Conservation (phyloP, 37 sponge, comb jelly and placozoan species). For the Eunapius fragilis region DNA sequence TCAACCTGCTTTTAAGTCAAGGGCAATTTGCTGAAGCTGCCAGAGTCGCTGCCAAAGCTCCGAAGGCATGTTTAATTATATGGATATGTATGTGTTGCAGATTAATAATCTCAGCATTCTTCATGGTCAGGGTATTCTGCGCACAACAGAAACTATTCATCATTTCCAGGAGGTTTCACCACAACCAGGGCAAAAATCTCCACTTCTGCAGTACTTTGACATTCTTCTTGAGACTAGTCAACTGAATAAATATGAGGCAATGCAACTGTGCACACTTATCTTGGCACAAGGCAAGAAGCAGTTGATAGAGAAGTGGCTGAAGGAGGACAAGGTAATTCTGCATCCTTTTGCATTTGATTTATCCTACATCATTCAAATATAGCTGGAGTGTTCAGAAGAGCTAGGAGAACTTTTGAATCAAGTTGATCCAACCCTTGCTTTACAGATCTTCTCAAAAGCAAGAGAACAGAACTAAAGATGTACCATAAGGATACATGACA, state of each 20-base stretch:
- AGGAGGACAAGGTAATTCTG: conserved; percentile 90
- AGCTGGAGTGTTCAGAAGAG: conserved; percentile 98
- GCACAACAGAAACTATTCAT: conserved; percentile 97
- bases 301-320: conserved; percentile 98
- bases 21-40: conserved; percentile 97
- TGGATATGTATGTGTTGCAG: too few relatives aligned
- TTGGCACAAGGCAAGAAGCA: conserved; percentile 96
- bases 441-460: conserved; percentile 96
- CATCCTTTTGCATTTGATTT: neutral
- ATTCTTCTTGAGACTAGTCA: conserved; percentile 96
- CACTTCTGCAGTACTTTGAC: conserved; percentile 97
- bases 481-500: too few relatives aligned
- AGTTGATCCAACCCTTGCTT: conserved; percentile 95
- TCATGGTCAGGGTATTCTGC: conserved; percentile 96
- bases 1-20: conserved; percentile 91
- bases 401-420: conserved; percentile 97
- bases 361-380: neutral
- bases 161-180: conserved; percentile 91
- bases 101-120: too few relatives aligned
- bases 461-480: too few relatives aligned
- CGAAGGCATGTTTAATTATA: conserved; percentile 60
- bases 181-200: conserved; percentile 92
- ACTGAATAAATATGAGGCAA: conserved; percentile 97
- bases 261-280: conserved; percentile 94
- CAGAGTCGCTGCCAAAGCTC: conserved; percentile 95